These are phyloP conservation scores for Arrhopalites spinosus DNA, from an alignment of 2,888 invertebrate genomes.

Conservation along the genomic window DNA sequence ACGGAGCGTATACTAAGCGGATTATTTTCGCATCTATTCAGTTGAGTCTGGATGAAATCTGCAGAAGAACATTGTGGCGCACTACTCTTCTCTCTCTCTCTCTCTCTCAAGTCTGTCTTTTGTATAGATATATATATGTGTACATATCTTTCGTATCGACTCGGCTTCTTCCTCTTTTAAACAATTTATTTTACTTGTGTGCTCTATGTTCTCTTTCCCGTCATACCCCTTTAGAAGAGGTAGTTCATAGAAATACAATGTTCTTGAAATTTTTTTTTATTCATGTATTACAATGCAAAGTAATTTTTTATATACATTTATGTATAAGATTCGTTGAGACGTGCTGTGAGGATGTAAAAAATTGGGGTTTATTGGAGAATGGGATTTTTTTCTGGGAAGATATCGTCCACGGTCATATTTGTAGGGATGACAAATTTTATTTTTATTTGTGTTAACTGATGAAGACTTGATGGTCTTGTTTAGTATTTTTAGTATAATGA, in stretches of 20 bases:
- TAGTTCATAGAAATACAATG: neutral
- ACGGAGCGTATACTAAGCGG: conserved; percentile 52
- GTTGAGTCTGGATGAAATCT: conserved; percentile 24
- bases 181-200: neutral
- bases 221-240: neutral
- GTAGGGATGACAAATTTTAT: too few species aligned
- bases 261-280: neutral
- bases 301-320: neutral
- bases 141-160: neutral
- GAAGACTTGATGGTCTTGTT: too few species aligned
- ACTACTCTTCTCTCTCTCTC: neutral
- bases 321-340: neutral
- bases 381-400: too few species aligned
- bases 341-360: neutral
- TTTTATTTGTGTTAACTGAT: too few species aligned
- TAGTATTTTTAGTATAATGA: too few species aligned
- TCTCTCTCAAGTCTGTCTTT: neutral
- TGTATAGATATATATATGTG: neutral
- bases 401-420: too few species aligned
- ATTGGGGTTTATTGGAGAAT: too few species aligned
- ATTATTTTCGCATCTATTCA: conserved; percentile 54
- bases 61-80: conserved; percentile 19
- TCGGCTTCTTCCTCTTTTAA: neutral
- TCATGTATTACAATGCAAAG: too few species aligned
- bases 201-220: neutral